These are phyloP conservation scores for Eristalinus aeneus DNA, from an alignment of 2,888 invertebrate genomes.

Conservation along the genomic window DNA sequence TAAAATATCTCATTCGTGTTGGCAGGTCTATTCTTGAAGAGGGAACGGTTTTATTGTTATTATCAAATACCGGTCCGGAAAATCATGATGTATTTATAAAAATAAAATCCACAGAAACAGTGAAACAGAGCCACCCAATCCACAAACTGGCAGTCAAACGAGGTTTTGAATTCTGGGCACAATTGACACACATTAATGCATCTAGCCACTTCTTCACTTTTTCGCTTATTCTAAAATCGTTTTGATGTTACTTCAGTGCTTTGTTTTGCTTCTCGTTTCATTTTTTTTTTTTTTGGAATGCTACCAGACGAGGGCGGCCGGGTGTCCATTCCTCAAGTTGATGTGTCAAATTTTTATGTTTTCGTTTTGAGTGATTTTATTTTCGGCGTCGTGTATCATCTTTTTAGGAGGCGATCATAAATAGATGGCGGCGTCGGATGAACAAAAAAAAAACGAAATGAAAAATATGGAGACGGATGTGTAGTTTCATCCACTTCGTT, in stretches of 20 bases:
- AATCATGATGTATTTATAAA: not conserved
- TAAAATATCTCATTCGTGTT: not conserved
- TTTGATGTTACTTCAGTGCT: not conserved
- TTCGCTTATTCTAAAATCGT: not conserved
- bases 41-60: not conserved
- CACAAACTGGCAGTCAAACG: not conserved
- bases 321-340: not conserved
- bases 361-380: conserved; percentile 20
- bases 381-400: conserved; percentile 30
- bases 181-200: not conserved
- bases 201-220: not conserved
- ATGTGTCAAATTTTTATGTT: conserved; percentile 17
- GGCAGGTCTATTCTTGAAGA: not conserved
- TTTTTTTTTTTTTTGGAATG: not conserved
- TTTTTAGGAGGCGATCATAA: not conserved
- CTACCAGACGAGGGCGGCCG: not conserved
- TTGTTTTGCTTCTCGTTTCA: not conserved
- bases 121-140: not conserved
- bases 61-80: not conserved
- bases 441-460: not conserved
- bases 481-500: not conserved
- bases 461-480: not conserved
- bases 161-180: not conserved
- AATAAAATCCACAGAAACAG: not conserved
- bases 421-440: not conserved